Evolutionary conservation across 2,113 vertebrate species (phyloP).

Genomic region (Pteropus alecto): DNA sequence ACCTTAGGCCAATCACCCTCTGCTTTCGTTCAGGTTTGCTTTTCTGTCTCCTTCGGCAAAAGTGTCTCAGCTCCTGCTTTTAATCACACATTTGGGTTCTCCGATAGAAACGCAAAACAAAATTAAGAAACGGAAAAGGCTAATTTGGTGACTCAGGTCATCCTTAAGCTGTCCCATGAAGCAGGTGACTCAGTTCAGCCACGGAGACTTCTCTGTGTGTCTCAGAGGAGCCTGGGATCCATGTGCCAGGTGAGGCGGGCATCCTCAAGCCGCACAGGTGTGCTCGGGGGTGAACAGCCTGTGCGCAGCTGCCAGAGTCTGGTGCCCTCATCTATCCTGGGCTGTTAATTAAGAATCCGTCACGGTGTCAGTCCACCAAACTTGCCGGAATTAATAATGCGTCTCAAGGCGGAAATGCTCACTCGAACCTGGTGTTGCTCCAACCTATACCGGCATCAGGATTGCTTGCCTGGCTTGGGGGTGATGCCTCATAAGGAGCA

Average conservation of each 20-base stretch:
- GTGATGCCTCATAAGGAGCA: accelerated
- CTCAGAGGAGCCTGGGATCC: neutral
- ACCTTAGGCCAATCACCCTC: accelerated
- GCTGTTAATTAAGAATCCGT: accelerated
- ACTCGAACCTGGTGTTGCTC: accelerated
- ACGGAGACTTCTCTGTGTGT: accelerated
- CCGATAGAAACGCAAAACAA: neutral
- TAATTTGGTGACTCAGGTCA: accelerated
- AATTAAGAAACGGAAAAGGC: neutral
- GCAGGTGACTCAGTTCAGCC: neutral
- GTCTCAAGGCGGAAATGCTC: accelerated
- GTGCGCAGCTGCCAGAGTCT: neutral
- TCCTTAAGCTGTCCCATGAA: accelerated
- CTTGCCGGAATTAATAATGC: neutral
- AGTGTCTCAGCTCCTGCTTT: neutral
- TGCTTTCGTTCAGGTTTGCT: accelerated
- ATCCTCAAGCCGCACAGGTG: neutral
- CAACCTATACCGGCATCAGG: accelerated
- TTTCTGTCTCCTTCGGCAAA: neutral
- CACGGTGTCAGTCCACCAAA: accelerated
- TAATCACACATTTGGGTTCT: neutral
- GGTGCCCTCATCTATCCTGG: no score
- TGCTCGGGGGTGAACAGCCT: accelerated
- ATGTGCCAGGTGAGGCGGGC: no score
- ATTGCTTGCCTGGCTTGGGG: accelerated